Evolutionary conservation across 92 coral and sea anemone species (phyloP).

Genomic region (Galaxea fascicularis): DNA sequence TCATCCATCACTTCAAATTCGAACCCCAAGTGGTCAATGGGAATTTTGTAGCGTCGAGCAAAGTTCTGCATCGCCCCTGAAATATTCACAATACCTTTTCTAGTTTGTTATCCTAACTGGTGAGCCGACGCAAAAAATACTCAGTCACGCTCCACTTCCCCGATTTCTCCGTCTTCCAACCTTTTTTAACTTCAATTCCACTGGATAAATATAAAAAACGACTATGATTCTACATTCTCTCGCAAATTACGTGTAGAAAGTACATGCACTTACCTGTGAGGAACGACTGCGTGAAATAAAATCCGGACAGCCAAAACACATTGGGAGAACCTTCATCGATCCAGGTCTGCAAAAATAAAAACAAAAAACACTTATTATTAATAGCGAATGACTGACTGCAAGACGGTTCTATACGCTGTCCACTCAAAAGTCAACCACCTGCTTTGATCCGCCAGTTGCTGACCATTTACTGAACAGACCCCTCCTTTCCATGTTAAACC

Average conservation of each 20-base stretch:
- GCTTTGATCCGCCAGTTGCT: too few species aligned
- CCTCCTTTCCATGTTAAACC: too few species aligned
- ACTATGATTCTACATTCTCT: neutral
- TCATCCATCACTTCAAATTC: constrained; percentile 93
- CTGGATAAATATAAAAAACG: too few species aligned
- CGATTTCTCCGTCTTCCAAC: too few species aligned
- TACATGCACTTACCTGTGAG: constrained; percentile 79
- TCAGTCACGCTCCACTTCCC: too few species aligned
- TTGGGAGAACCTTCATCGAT: constrained; percentile 87
- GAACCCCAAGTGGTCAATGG: constrained; percentile 96
- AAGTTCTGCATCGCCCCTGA: constrained; percentile 96
- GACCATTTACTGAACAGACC: too few species aligned
- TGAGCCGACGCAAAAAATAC: too few species aligned
- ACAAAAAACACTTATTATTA: neutral
- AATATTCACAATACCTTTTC: neutral
- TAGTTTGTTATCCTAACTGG: neutral
- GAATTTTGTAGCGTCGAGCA: constrained; percentile 93
- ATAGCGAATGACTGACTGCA: neutral
- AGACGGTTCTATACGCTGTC: neutral
- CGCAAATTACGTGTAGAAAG: neutral
- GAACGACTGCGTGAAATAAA: constrained; percentile 97
- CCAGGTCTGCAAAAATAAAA: constrained; percentile 75
- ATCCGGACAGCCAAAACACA: constrained; percentile 99
- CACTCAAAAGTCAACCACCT: too few species aligned
- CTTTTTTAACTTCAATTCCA: too few species aligned